These are phyloP conservation scores for Caenorhabditis parvicauda DNA, from an alignment of 2,888 invertebrate species.

Conservation along the genomic window DNA sequence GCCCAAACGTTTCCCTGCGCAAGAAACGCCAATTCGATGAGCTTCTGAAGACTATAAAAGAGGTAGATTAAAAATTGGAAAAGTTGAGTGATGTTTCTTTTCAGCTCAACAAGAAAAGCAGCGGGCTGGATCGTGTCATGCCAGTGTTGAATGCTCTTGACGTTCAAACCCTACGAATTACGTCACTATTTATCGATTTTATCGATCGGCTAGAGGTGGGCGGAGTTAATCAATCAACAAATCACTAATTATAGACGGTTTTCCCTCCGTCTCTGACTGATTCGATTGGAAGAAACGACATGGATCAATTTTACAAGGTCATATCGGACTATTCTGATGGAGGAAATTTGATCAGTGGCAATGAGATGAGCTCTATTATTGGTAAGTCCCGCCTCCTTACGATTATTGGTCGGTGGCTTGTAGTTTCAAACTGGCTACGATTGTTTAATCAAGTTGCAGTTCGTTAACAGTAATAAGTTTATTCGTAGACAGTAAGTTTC, in stretches of 20 bases:
- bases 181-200: conserved; percentile 38
- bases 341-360: conserved; percentile 20
- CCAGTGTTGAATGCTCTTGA: conserved; percentile 39
- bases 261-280: conserved; percentile 11
- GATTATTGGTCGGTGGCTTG: too few species aligned
- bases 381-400: too few species aligned
- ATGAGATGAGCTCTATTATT: conserved; percentile 20
- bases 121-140: too few species aligned
- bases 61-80: too few species aligned
- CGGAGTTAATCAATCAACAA: too few species aligned
- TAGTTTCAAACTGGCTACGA: too few species aligned
- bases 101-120: too few species aligned
- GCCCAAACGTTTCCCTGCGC: conserved; percentile 8
- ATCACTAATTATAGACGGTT: conserved; percentile 17
- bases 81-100: too few species aligned
- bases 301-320: conserved; percentile 23
- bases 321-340: conserved; percentile 27
- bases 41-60: conserved; percentile 13
- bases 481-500: too few species aligned
- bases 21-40: conserved; percentile 10
- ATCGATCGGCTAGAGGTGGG: conserved; percentile 26
- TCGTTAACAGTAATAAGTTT: too few species aligned
- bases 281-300: conserved; percentile 8
- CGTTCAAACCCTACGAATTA: conserved; percentile 38
- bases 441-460: too few species aligned